phyloP scores from a whole-genome alignment of 2,113 vertebrate species.

The Elephas maximus region DNA sequence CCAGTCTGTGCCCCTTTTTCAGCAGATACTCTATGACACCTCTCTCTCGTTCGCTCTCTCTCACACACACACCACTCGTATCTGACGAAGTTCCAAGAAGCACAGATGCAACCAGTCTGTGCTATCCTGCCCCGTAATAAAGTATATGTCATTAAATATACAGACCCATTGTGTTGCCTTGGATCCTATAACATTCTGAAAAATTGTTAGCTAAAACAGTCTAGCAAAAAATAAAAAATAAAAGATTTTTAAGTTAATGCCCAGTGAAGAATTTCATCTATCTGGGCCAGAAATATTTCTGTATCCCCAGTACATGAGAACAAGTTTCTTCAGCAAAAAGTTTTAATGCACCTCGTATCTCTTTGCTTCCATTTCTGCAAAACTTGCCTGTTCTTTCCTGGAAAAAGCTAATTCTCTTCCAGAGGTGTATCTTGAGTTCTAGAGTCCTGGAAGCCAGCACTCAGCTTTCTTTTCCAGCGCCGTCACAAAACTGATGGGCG shows the following conservation, averaged over 20 bases:
- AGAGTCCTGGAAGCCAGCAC: background rate
- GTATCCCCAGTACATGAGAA: background rate
- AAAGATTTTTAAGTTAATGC: background rate
- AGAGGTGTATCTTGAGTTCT: background rate
- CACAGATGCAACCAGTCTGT: background rate
- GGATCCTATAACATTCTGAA: background rate
- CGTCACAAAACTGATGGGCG: background rate
- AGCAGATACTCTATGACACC: background rate
- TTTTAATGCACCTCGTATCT: background rate
- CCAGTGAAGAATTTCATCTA: constrained; percentile 14
- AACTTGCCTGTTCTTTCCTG: background rate
- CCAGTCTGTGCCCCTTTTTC: background rate
- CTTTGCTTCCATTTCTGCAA: constrained; percentile 24
- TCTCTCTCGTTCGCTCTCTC: background rate
- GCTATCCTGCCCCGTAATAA: background rate
- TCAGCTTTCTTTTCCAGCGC: background rate
- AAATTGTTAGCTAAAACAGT: background rate
- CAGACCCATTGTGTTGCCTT: background rate
- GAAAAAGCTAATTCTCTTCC: background rate
- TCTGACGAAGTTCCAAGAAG: background rate
- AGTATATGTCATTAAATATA: background rate
- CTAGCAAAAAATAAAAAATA: background rate
- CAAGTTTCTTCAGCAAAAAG: background rate
- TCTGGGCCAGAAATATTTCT: background rate
- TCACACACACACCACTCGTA: background rate